Evolutionary conservation across 2,113 vertebrate genomes (phyloP).

Genomic region (Nothobranchius kuhntae): DNA sequence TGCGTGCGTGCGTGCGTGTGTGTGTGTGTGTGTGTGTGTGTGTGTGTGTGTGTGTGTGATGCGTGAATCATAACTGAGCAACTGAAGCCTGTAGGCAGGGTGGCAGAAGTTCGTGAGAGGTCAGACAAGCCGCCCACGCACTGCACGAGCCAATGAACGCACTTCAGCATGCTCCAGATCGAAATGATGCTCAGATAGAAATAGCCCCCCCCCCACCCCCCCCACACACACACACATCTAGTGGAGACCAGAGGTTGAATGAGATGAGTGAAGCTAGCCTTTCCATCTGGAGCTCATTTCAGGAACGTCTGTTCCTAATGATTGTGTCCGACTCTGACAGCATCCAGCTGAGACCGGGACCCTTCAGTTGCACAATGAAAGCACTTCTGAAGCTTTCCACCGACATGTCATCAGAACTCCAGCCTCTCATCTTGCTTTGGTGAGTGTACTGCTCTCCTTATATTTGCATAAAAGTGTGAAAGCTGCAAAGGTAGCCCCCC

Average conservation of each 20-base stretch:
- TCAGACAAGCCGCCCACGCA: slow-evolving; percentile 44
- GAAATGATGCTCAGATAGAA: slow-evolving; percentile 22
- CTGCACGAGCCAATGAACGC: slow-evolving; percentile 25
- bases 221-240: neutral
- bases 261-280: slow-evolving; percentile 9
- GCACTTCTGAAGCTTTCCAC: slow-evolving; percentile 30
- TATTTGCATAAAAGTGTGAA: slow-evolving; percentile 41
- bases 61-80: slow-evolving; percentile 50
- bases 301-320: slow-evolving; percentile 17
- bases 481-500: neutral
- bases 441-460: slow-evolving; percentile 32
- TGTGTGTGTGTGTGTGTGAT: neutral
- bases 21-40: too few relatives aligned
- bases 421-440: slow-evolving; percentile 21
- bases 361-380: slow-evolving; percentile 27
- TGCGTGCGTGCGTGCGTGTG: neutral
- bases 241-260: slow-evolving; percentile 16
- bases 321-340: slow-evolving; percentile 19
- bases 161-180: slow-evolving; percentile 23
- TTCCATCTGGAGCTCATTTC: slow-evolving; percentile 42
- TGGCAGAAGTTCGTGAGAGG: slow-evolving; percentile 46
- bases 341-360: slow-evolving; percentile 2
- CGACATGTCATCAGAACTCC: slow-evolving; percentile 2
- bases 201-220: neutral
- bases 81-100: slow-evolving; percentile 40